Conservation (phyloP, 2,888 invertebrate species). For the Scelioninae gen. 2 region DNA sequence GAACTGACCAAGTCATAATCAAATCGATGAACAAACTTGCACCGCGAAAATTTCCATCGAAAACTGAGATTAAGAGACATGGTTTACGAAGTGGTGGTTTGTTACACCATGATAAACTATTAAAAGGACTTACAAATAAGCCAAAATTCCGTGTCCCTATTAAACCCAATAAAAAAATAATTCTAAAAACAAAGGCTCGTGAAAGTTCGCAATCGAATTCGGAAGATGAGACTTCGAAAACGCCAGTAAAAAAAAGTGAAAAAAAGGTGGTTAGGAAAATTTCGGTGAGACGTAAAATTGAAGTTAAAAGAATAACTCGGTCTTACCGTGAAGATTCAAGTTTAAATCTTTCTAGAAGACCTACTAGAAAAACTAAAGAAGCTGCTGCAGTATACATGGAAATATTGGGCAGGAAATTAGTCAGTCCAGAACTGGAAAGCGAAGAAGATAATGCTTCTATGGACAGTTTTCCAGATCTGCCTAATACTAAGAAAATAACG, state of each 20-base stretch:
- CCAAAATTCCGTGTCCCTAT: constrained; percentile 60
- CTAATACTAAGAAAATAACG: constrained; percentile 80
- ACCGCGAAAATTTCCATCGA: constrained; percentile 65
- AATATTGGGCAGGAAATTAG: constrained; percentile 82
- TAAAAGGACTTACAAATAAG: constrained; percentile 55
- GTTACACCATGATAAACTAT: constrained; percentile 49
- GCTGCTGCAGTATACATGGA: constrained; percentile 86
- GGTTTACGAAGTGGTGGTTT: constrained; percentile 69
- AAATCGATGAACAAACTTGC: constrained; percentile 71
- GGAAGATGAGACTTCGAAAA: constrained; percentile 34
- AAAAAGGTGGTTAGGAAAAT: constrained; percentile 67
- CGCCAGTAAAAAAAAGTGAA: constrained; percentile 45
- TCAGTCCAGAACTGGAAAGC: constrained; percentile 79
- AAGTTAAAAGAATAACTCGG: constrained; percentile 72
- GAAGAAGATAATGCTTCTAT: constrained; percentile 79
- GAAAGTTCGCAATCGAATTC: constrained; percentile 62
- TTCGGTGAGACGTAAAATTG: constrained; percentile 69
- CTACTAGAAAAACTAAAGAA: constrained; percentile 84
- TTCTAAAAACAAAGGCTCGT: constrained; percentile 50
- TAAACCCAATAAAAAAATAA: constrained; percentile 62
- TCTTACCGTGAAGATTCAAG: constrained; percentile 65
- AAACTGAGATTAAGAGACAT: constrained; percentile 65
- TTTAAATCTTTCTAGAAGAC: constrained; percentile 73
- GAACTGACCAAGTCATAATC: constrained; percentile 70
- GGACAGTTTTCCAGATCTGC: constrained; percentile 82